Base-by-base conservation (phyloP, 2,888 invertebrate species). In the Clanis bilineata region DNA sequence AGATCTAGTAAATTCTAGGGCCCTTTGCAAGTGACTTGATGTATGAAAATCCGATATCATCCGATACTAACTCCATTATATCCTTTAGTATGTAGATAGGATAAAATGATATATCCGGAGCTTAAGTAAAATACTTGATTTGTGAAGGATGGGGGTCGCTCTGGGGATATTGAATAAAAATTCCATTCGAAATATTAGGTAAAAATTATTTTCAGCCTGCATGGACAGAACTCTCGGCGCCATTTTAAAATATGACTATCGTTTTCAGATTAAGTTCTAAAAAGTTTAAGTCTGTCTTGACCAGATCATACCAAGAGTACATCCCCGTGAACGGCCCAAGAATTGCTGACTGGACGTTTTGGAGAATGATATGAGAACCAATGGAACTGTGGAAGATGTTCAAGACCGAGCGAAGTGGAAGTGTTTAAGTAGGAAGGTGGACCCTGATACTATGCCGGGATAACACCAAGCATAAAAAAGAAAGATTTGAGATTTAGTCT, bases 21-120 rank as follows among this genome's bases (percentile, higher is more conserved):
- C 18, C 1, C 2, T 18, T 15, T 36, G 1, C 36, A 45, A 45
- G 28, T 9, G 25, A 28, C 28, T n/a, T 28, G 18, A 51, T 15
- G 10, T 51, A 51, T 32, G 51, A 32, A 51, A 15, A 51, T 51
- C 51, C 18, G 28, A 32, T 32, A 28, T 28, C 18, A 10, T 10
- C 10, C 32, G 36, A 57, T 45, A 45, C 21, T 36, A 59, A 44
- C 41, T 43, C 59, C 43, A 59, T 59, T 59, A 59, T 44, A 43
- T 23, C 21, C 32, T 55, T 55, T 55, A 21, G 41, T 44, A 22
- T 23, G 32, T 45, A 58, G 43, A 55, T n/a, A 44, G 55, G 36
- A 55, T 36, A 12, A 21, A 36, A 47, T 32, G 5, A 9, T 36
- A 43, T 43, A 44, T 59, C 59, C 55, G 39, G 22, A n/a, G 36